Percentiles rank a stretch among this genome's conserved stretches.
phyloP scores from a whole-genome alignment of 2,888 invertebrate species.

The Orthonevra nobilis region DNA sequence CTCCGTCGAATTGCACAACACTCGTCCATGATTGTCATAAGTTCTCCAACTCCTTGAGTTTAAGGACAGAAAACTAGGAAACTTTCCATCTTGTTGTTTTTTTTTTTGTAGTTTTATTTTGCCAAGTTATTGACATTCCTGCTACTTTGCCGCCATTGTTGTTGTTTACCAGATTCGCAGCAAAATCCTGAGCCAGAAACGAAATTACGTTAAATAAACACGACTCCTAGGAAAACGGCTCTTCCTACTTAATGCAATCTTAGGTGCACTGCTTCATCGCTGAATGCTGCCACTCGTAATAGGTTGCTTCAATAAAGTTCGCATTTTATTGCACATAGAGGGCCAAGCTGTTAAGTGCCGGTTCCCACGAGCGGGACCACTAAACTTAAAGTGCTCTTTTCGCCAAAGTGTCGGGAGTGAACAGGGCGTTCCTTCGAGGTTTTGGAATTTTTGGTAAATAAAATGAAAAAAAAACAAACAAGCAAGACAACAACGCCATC shows the following conservation, averaged over 20 bases:
- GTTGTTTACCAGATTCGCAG: slow-evolving; percentile 21
- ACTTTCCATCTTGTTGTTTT: slow-evolving; percentile 35
- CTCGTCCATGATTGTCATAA: slow-evolving; percentile 56
- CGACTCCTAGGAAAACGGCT: slow-evolving; percentile 31
- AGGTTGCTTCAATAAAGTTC: slow-evolving; percentile 58
- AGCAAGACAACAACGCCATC: slow-evolving; percentile 25
- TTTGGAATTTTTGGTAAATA: slow-evolving; percentile 45
- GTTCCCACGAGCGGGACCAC: slow-evolving; percentile 30
- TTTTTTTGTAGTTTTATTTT: slow-evolving; percentile 19
- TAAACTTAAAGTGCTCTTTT: slow-evolving; percentile 60
- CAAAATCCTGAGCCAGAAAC: slow-evolving; percentile 27
- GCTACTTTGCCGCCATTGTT: slow-evolving; percentile 34
- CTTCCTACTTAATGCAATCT: slow-evolving; percentile 59
- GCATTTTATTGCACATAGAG: slow-evolving; percentile 63
- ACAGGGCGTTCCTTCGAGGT: slow-evolving; percentile 18
- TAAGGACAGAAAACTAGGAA: neutral
- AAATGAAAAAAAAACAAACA: too few relatives aligned
- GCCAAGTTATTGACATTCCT: slow-evolving; percentile 55
- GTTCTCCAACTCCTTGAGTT: too few relatives aligned
- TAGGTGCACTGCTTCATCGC: slow-evolving; percentile 54
- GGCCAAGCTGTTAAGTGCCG: slow-evolving; percentile 47
- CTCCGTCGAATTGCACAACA: slow-evolving; percentile 49
- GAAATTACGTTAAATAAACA: slow-evolving; percentile 64
- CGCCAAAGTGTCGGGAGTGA: slow-evolving; percentile 21
- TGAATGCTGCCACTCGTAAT: slow-evolving; percentile 50